These are phyloP conservation scores for Steatornis caripensis DNA, from an alignment of 2,113 vertebrate genomes.

Conservation along the genomic window DNA sequence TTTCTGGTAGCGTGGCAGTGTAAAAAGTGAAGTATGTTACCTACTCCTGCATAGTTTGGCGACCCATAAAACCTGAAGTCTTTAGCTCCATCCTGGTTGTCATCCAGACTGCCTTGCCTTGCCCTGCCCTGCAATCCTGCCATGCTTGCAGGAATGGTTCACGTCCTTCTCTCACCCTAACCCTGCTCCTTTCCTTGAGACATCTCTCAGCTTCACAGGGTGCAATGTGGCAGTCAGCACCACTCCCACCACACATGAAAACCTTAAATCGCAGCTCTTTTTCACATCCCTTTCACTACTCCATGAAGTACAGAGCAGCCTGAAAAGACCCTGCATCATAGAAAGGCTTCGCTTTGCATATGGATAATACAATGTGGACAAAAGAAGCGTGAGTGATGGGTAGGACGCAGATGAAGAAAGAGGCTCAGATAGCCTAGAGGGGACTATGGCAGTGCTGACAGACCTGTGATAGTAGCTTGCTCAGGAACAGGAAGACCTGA, in stretches of 20 bases:
- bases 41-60: too few relatives aligned
- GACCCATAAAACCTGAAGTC: not conserved
- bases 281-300: not conserved
- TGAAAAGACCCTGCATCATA: not conserved
- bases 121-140: not conserved
- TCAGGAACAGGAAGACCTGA: not conserved
- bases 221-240: not conserved
- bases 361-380: fast-evolving
- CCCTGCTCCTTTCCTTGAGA: not conserved
- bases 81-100: not conserved
- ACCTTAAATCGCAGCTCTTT: not conserved
- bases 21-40: not conserved
- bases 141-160: not conserved
- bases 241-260: not conserved
- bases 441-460: not conserved
- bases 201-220: not conserved
- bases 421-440: not conserved
- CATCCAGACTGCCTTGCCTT: not conserved
- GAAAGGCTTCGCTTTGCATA: not conserved
- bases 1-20: not conserved
- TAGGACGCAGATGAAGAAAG: not conserved
- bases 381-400: not conserved
- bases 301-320: not conserved
- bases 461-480: not conserved
- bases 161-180: not conserved